Percentiles rank a stretch among this genome's conserved stretches.
These are phyloP conservation scores for Malacoctenus gilli DNA, from an alignment of 2,797 vertebrate genomes.

Conservation along the genomic window DNA sequence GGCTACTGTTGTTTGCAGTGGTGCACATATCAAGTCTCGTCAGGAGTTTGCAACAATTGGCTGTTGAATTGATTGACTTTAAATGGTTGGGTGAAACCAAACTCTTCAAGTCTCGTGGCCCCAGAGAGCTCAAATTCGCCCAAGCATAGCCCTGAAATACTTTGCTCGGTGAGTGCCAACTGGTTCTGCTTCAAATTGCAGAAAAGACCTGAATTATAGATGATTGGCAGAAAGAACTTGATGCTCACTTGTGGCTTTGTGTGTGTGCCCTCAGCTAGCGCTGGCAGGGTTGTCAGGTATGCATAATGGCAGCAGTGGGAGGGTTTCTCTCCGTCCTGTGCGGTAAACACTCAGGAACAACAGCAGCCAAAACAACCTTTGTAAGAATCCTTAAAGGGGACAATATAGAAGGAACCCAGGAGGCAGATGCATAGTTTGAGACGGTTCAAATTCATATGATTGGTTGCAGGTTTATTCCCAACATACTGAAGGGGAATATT, in stretches of 20 bases:
- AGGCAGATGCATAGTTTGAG: constrained; percentile 40
- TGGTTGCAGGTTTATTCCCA: constrained; percentile 23
- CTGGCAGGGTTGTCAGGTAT: constrained; percentile 33
- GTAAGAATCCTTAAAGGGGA: constrained; percentile 33
- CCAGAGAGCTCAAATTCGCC: constrained; percentile 39
- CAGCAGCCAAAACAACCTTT: neutral
- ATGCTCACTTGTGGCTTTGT: constrained; percentile 43
- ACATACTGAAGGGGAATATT: constrained; percentile 28
- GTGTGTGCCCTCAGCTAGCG: constrained; percentile 21
- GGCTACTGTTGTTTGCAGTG: constrained; percentile 52
- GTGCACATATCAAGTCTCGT: constrained; percentile 27
- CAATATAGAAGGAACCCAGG: constrained; percentile 34
- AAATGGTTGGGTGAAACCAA: constrained; percentile 56
- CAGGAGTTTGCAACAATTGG: constrained; percentile 44
- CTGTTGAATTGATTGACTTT: constrained; percentile 50
- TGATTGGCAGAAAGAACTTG: constrained; percentile 55
- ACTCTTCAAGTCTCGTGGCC: constrained; percentile 40
- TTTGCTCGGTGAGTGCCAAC: constrained; percentile 30
- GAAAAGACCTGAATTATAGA: constrained; percentile 44
- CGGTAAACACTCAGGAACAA: constrained; percentile 9
- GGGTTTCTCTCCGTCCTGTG: constrained; percentile 20
- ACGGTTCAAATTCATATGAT: no score
- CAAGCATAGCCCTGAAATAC: constrained; percentile 41
- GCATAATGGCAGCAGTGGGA: constrained; percentile 15
- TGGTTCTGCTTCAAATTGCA: constrained; percentile 56